Evolutionary conservation across 2,797 vertebrate genomes (phyloP).

Genomic region (Coendou prehensilis): DNA sequence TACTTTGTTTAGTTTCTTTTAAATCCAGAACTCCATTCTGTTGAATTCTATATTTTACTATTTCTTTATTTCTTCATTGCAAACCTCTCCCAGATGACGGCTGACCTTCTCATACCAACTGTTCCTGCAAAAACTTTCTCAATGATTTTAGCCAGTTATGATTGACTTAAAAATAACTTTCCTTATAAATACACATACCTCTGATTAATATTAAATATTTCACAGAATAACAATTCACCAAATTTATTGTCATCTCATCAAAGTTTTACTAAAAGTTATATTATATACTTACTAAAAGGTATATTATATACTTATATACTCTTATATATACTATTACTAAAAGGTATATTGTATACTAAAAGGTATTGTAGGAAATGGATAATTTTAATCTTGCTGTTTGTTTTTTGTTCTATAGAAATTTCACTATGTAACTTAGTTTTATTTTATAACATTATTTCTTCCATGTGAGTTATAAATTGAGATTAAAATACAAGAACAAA

Average conservation of each 20-base stretch:
- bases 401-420: constrained; percentile 18
- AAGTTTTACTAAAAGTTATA: neutral
- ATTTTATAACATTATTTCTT: neutral
- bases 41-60: neutral
- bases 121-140: neutral
- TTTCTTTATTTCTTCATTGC: neutral
- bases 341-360: too few relatives aligned
- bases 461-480: neutral
- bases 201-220: constrained; percentile 1
- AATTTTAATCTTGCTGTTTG: neutral
- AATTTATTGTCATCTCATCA: neutral
- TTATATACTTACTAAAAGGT: neutral
- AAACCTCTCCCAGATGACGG: neutral
- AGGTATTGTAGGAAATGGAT: neutral
- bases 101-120: neutral
- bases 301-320: too few relatives aligned
- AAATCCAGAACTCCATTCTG: neutral
- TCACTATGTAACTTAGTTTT: neutral
- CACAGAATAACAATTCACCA: neutral
- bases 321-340: too few relatives aligned
- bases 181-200: neutral
- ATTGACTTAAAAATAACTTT: constrained; percentile 1
- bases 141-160: neutral
- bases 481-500: neutral
- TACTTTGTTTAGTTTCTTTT: neutral